Evolutionary conservation across 2,113 vertebrate species (phyloP).

Genomic region (Raja brachyura): DNA sequence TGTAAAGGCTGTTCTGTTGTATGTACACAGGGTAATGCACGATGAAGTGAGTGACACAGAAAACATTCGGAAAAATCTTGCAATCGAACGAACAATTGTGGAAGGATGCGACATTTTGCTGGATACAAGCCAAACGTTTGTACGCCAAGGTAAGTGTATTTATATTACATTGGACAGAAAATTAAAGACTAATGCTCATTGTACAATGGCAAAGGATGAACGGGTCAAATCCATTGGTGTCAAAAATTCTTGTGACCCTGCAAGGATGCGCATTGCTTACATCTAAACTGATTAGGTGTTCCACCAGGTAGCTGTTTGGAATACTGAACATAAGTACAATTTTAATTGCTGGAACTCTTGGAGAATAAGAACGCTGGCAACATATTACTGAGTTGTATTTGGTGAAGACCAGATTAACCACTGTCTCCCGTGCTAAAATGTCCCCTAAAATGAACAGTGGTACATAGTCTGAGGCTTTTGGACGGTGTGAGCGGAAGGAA

Average conservation of each 20-base stretch:
- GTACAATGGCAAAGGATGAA: neutral
- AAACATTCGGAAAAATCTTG: constrained; percentile 94
- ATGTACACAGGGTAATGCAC: constrained; percentile 78
- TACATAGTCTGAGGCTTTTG: neutral
- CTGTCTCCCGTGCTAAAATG: neutral
- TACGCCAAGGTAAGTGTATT: constrained; percentile 78
- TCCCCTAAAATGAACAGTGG: neutral
- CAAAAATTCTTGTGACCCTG: neutral
- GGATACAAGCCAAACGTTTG: constrained; percentile 92
- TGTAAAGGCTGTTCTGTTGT: neutral
- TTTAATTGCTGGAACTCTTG: neutral
- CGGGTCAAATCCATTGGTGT: neutral
- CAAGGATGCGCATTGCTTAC: neutral
- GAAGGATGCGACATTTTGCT: constrained; percentile 93
- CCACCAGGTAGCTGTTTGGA: neutral
- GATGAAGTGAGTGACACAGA: constrained; percentile 97
- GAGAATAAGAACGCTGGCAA: neutral
- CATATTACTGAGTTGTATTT: neutral
- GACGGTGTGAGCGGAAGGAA: neutral
- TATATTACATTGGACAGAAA: neutral
- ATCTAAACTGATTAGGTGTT: neutral
- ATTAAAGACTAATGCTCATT: neutral
- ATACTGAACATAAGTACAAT: neutral
- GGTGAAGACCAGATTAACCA: neutral
- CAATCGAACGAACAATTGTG: constrained; percentile 93